phyloP scores from a whole-genome alignment of 2,113 vertebrate genomes.

The Microtus richardsoni region DNA sequence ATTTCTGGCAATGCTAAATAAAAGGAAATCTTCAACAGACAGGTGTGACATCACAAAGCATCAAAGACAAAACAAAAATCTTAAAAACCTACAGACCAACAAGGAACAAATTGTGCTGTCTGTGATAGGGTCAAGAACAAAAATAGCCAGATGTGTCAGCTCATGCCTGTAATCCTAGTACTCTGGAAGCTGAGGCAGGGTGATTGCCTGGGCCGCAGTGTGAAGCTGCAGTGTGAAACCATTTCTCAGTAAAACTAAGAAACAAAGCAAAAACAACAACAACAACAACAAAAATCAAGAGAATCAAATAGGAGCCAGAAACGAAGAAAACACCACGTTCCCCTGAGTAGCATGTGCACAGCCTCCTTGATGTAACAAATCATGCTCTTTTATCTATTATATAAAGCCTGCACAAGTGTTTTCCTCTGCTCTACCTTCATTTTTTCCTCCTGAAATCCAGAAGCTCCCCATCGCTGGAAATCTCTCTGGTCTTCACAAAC shows the following conservation, averaged over 20 bases:
- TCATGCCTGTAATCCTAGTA: background rate
- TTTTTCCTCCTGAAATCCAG: constrained; percentile 9
- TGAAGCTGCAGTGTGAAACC: background rate
- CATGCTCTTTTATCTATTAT: background rate
- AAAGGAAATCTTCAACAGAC: background rate
- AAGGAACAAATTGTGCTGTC: background rate
- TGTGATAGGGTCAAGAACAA: background rate
- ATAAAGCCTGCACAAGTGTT: background rate
- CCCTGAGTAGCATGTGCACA: background rate
- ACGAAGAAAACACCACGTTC: background rate
- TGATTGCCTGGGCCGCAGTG: background rate
- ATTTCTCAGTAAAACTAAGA: background rate
- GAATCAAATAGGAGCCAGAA: background rate
- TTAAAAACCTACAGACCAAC: background rate
- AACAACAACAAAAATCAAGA: background rate
- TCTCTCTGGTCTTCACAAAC: constrained; percentile 24
- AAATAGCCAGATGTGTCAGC: background rate
- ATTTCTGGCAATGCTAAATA: constrained; percentile 21
- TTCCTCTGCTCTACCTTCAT: background rate
- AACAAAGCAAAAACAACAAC: background rate
- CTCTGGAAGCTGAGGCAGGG: background rate
- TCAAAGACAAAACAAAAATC: background rate
- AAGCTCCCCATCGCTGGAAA: background rate
- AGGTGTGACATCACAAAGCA: background rate
- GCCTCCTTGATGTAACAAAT: background rate